Evolutionary conservation across 2,113 vertebrate species (phyloP), one percentile per base, ranked within the genome.

Genomic region (Monopterus albus): DNA sequence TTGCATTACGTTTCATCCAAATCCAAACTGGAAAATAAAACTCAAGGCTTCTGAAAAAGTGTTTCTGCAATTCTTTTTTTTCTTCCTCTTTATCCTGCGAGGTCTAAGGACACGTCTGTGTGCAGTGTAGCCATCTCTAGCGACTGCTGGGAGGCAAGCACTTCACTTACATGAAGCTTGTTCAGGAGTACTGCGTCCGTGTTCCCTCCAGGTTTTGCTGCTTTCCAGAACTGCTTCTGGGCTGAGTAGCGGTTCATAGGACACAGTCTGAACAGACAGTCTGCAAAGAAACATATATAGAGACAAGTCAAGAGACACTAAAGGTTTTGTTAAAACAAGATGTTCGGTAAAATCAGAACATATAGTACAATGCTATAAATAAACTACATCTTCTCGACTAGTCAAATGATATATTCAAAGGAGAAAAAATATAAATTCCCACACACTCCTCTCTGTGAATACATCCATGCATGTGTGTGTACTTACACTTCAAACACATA

Each of bases 181-280:
- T 99, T 99, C 78, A 99, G 96, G 2, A 99, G 93, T 51, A 98
- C 95, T 0, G 97, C 91, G 18, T 99, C 97, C 0, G 98, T 98
- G 91, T 96, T 98, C 36, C 95, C 96, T 52, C 97, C 97, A 0
- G 97, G 98, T 78, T 98, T 98, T 1, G 98, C 98, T 6, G 97
- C 98, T 86, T 99, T 99, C 98, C 97, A 99, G 92, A 99, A 99
- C 92, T 99, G 98, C 89, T 99, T 99, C 83, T 99, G 98, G 49
- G 98, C 97, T 0, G 98, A 99, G 91, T 99, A 99, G 69, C 98
- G 95, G 89, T 98, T 99, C 97, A 99, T 99, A 47, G 97, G 98
- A 85, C 97, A 99, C 13, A 99, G 93, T 66, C 95, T 96, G 90
- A 99, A 99, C 57, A 99, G 95, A 90, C 98, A 99, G 89, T 99